Conservation (phyloP, 2,113 vertebrate species). For the Bucco capensis region DNA sequence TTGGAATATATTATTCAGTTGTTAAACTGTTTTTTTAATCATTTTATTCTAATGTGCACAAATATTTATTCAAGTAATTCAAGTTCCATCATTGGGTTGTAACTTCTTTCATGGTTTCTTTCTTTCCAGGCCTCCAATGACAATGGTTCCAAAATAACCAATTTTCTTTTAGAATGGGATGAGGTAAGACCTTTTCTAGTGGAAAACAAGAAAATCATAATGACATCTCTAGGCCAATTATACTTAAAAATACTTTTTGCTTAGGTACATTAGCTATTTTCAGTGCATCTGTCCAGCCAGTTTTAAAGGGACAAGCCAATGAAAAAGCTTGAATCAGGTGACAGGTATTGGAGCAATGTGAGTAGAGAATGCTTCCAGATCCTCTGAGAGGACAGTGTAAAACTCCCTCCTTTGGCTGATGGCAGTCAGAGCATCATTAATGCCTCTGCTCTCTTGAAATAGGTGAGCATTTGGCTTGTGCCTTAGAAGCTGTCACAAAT, state of each 20-base stretch:
- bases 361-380: neutral
- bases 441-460: neutral
- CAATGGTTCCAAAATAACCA: conserved; percentile 81
- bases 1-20: neutral
- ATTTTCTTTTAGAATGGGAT: conserved; percentile 81
- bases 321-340: neutral
- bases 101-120: conserved; percentile 25
- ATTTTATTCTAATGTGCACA: neutral
- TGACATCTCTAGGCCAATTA: conserved; percentile 25
- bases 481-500: neutral
- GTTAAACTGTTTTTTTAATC: neutral
- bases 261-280: neutral
- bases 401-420: neutral
- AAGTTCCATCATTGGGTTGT: neutral
- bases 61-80: neutral
- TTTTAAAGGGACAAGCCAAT: neutral
- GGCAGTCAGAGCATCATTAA: neutral
- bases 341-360: neutral
- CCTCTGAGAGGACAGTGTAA: neutral
- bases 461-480: neutral
- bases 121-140: conserved; percentile 74
- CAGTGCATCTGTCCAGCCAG: neutral
- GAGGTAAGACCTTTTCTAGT: conserved; percentile 72
- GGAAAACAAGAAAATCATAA: neutral
- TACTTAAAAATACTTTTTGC: conserved; percentile 31